phyloP scores from a whole-genome alignment of 92 coral and sea anemone genomes.

The Actinostola sp. region DNA sequence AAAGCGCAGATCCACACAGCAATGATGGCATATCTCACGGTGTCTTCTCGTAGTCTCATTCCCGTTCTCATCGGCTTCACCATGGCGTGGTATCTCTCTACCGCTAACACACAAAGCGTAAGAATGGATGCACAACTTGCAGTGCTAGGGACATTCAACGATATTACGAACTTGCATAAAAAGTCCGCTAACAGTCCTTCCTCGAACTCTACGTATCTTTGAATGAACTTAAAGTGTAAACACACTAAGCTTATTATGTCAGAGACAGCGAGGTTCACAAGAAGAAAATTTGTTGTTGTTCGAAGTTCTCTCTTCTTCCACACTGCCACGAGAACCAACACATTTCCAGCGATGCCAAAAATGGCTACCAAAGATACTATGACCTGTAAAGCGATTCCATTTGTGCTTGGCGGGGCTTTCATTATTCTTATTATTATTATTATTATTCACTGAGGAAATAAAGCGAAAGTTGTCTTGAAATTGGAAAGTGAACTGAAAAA shows the following conservation, averaged over 20 bases:
- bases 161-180: conserved; percentile 17
- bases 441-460: too few species aligned
- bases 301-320: conserved; percentile 7
- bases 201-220: background rate
- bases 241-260: background rate
- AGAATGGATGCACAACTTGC: conserved; percentile 6
- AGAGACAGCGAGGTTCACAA: conserved; percentile 19
- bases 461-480: too few species aligned
- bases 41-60: conserved; percentile 9
- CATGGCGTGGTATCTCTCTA: conserved; percentile 26
- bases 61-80: conserved; percentile 17
- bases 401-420: too few species aligned
- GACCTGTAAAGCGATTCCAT: too few species aligned
- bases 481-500: too few species aligned
- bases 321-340: conserved; percentile 2
- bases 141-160: background rate
- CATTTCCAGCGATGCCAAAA: conserved; percentile 1
- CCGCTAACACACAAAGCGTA: background rate
- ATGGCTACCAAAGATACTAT: background rate
- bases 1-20: background rate
- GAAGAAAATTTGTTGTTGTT: conserved; percentile 13
- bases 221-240: background rate
- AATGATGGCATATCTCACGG: background rate
- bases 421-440: too few species aligned
- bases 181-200: background rate